These are phyloP conservation scores for Itoplectis maculator DNA, from an alignment of 2,888 invertebrate species.

Conservation along the genomic window DNA sequence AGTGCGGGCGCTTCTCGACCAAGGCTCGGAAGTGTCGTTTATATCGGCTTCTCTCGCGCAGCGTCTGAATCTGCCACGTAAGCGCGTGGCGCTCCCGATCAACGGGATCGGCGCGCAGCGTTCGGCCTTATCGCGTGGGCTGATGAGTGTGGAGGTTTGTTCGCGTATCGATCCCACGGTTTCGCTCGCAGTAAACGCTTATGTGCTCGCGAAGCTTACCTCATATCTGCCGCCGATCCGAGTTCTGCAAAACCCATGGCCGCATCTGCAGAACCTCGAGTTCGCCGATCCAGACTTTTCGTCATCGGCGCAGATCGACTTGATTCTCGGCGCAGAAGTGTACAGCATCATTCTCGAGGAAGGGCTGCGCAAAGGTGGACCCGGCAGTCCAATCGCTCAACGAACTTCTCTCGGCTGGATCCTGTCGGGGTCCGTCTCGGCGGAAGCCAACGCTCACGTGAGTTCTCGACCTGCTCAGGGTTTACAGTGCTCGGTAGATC, in stretches of 20 bases:
- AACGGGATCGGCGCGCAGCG: slow-evolving; percentile 17
- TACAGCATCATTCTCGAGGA: slow-evolving; percentile 50
- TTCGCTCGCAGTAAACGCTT: slow-evolving; percentile 21
- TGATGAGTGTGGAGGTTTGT: background rate
- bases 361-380: slow-evolving; percentile 39
- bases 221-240: slow-evolving; percentile 36
- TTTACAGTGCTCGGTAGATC: slow-evolving; percentile 48
- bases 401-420: slow-evolving; percentile 53
- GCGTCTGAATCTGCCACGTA: background rate
- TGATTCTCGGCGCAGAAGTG: slow-evolving; percentile 58
- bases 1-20: slow-evolving; percentile 46
- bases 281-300: slow-evolving; percentile 34
- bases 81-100: slow-evolving; percentile 19
- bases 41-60: slow-evolving; percentile 27
- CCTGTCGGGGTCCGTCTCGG: slow-evolving; percentile 46
- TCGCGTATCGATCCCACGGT: background rate
- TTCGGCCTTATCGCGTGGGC: background rate
- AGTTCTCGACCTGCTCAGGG: background rate
- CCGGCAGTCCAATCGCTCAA: slow-evolving; percentile 42
- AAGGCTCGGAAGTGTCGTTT: slow-evolving; percentile 44
- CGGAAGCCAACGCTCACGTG: background rate
- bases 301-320: slow-evolving; percentile 30
- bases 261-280: slow-evolving; percentile 22
- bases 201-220: slow-evolving; percentile 32
- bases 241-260: slow-evolving; percentile 5